phyloP scores from a whole-genome alignment of 2,888 invertebrate species.

The Dione vanillae region DNA sequence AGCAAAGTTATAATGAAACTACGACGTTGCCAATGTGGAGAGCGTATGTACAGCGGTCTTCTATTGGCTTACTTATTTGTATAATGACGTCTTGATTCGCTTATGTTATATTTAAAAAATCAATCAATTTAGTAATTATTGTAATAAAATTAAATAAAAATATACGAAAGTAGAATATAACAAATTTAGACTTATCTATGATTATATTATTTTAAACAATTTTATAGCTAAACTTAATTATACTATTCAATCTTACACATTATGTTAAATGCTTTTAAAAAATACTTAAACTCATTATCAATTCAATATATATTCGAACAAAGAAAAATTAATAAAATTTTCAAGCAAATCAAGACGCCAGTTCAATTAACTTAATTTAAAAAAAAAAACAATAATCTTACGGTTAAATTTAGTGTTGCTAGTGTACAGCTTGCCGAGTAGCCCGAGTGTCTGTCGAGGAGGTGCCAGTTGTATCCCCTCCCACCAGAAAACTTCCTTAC shows the following conservation, averaged over 20 bases:
- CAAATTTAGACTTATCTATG: no score
- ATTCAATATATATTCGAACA: no score
- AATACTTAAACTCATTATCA: no score
- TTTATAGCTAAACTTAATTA: no score
- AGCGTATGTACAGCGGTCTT: constrained; percentile 68
- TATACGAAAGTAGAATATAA: background rate
- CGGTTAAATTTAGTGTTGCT: constrained; percentile 81
- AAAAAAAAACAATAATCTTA: constrained; percentile 55
- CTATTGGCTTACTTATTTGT: constrained; percentile 39
- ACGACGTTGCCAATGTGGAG: constrained; percentile 48
- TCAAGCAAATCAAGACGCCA: constrained; percentile 27
- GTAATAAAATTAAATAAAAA: background rate
- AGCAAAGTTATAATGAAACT: constrained; percentile 21
- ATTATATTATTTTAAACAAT: no score
- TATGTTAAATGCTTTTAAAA: background rate
- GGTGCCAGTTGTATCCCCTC: constrained; percentile 87
- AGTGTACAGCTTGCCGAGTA: constrained; percentile 84
- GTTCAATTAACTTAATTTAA: background rate
- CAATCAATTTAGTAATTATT: background rate
- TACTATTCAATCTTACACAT: background rate
- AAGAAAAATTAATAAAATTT: no score
- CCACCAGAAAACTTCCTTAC: constrained; percentile 90
- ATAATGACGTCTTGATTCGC: constrained; percentile 40
- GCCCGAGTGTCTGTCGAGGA: constrained; percentile 85
- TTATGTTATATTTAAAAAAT: background rate